phyloP scores from a whole-genome alignment of 2,888 invertebrate species.

The Pterobdella sp. region DNA sequence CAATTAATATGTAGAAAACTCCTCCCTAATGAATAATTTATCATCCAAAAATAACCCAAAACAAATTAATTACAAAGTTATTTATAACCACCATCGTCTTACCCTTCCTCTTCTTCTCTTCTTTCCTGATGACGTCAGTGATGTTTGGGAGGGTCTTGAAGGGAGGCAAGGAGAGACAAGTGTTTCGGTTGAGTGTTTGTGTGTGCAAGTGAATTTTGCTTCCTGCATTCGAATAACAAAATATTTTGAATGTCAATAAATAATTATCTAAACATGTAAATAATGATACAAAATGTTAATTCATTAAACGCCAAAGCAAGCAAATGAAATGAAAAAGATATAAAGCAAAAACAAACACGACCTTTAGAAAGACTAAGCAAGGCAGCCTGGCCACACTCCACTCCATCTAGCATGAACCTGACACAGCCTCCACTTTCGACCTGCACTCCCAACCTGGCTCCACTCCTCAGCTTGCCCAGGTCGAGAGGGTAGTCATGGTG shows the following conservation, averaged over 20 bases:
- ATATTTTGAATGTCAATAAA: neutral
- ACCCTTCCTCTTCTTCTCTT: neutral
- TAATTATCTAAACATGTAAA: neutral
- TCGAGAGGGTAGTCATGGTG: slow-evolving; percentile 77
- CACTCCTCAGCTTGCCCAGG: slow-evolving; percentile 69
- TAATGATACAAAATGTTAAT: neutral
- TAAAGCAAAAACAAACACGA: slow-evolving; percentile 11
- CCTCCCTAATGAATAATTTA: too few species aligned
- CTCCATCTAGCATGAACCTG: slow-evolving; percentile 48
- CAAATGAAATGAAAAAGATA: neutral
- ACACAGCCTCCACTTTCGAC: slow-evolving; percentile 69
- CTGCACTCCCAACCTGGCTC: slow-evolving; percentile 78
- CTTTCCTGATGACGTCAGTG: neutral
- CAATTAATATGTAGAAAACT: too few species aligned
- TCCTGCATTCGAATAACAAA: slow-evolving; percentile 50
- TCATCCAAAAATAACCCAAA: too few species aligned
- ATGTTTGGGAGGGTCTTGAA: neutral
- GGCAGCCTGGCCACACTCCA: slow-evolving; percentile 48
- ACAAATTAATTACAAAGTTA: too few species aligned
- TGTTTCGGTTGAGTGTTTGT: neutral
- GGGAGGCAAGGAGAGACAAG: neutral
- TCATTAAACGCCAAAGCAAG: neutral
- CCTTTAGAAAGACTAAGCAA: slow-evolving; percentile 45
- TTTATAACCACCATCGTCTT: too few species aligned
- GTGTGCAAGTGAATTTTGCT: neutral